Conservation (phyloP, 2,797 vertebrate species). For the Oryzias sinensis region DNA sequence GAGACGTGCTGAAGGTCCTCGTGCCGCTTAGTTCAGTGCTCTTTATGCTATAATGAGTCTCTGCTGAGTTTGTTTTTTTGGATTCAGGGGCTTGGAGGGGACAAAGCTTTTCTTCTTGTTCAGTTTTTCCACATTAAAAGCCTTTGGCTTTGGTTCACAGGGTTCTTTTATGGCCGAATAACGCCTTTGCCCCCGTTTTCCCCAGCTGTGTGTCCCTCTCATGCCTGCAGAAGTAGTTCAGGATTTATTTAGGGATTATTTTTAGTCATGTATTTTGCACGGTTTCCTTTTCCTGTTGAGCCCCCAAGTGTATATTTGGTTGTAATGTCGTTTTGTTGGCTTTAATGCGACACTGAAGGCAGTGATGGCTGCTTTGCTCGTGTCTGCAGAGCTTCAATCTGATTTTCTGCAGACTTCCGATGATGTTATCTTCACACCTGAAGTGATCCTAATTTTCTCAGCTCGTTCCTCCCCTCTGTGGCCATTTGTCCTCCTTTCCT, state of each 20-base stretch:
- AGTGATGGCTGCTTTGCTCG: not conserved
- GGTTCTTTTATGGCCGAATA: conserved; percentile 8
- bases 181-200: conserved; percentile 13
- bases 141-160: conserved; percentile 23
- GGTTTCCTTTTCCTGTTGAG: conserved; percentile 3
- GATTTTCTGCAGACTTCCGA: conserved; percentile 18
- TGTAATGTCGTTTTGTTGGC: not conserved
- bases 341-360: conserved; percentile 1
- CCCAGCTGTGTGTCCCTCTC: conserved; percentile 19
- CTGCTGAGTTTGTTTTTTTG: conserved; percentile 24
- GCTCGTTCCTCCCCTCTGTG: conserved; percentile 24
- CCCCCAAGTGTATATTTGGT: conserved; percentile 5
- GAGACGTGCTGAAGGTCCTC: not conserved
- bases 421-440: too few relatives aligned
- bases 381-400: conserved; percentile 8
- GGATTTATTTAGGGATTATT: conserved; percentile 8
- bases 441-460: conserved; percentile 6
- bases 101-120: conserved; percentile 1
- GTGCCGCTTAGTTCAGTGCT: not conserved
- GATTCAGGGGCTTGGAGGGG: conserved; percentile 5
- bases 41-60: too few relatives aligned
- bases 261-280: conserved; percentile 5
- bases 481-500: conserved; percentile 7
- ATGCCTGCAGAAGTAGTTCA: not conserved
- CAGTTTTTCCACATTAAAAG: conserved; percentile 22